Base-by-base conservation (phyloP, 2,113 vertebrate genomes). In the Chinchilla lanigera region DNA sequence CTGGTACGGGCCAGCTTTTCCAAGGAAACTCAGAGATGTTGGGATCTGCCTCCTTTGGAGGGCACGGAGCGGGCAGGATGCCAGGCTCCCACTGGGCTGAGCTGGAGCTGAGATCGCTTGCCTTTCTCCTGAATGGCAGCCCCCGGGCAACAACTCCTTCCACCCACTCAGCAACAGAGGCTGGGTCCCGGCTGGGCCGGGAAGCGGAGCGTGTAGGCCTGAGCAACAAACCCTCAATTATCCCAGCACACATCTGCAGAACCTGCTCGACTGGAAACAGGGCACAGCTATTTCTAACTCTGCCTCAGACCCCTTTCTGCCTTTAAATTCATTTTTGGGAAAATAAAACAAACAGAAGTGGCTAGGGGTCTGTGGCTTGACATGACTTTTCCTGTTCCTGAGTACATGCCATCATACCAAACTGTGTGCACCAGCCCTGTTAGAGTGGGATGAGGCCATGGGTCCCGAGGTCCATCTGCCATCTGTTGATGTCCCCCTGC, bases 171-270 rank as follows among this genome's bases (percentile, higher is more conserved):
- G 60, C 63, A 78, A 77, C 41, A 89, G 20, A 87, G 61, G 81
- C 92, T 90, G 73, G 33, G 96, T 89, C 97, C 91, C 67, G 78
- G 92, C 90, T 52, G 71, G 90, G 75, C 95, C 13, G 3, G 92
- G 80, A 90, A 90, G 95, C 54, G 88, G 60, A 94, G 93, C 44
- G 11, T 3, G 1, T 86, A 90, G 97, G 94, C 89, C 97, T 77
- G 96, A 95, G 65, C 89, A 65, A 89, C 97, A 98, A 98, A 96
- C 97, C 98, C 97, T 95, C 98, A 98, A 98, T 98, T 97, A 98
- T 85, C 96, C 97, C 94, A 89, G 97, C 73, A 91, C 96, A 97
- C 71, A 96, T 97, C 96, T 22, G n/a, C 91, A 95, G 98, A 98
- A 98, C 95, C 98, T 95, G 96, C 97, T 98, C 96, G 89, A 92